Evolutionary conservation across 2,113 vertebrate species (phyloP).

Genomic region (Pitta sordida): DNA sequence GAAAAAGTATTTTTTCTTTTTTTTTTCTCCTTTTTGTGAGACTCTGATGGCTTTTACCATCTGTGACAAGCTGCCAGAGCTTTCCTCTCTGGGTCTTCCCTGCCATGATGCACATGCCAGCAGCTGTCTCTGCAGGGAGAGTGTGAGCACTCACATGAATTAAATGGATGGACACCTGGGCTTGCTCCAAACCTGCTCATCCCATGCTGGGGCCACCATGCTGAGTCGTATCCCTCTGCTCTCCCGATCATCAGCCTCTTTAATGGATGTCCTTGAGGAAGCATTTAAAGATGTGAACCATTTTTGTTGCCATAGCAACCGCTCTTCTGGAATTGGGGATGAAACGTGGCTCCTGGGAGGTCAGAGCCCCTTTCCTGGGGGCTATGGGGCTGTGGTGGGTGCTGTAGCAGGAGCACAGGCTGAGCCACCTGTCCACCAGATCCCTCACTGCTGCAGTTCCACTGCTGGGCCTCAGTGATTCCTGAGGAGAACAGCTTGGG

Average conservation of each 20-base stretch:
- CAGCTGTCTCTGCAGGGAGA: neutral
- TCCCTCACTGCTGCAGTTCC: neutral
- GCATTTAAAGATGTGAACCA: neutral
- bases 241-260: neutral
- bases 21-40: neutral
- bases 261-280: neutral
- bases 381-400: neutral
- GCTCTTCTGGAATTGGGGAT: neutral
- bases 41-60: neutral
- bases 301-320: neutral
- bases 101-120: neutral
- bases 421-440: neutral
- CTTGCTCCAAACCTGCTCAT: neutral
- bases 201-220: neutral
- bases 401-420: neutral
- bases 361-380: neutral
- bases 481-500: neutral
- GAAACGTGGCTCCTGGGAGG: accelerated
- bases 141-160: accelerated
- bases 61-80: neutral
- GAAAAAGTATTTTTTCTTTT: neutral
- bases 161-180: neutral
- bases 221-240: neutral
- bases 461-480: neutral
- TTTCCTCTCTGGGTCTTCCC: neutral